Percentiles rank a stretch among this genome's conserved stretches.
Conservation (phyloP, 1,140 invertebrate species). For the Apis florea region DNA sequence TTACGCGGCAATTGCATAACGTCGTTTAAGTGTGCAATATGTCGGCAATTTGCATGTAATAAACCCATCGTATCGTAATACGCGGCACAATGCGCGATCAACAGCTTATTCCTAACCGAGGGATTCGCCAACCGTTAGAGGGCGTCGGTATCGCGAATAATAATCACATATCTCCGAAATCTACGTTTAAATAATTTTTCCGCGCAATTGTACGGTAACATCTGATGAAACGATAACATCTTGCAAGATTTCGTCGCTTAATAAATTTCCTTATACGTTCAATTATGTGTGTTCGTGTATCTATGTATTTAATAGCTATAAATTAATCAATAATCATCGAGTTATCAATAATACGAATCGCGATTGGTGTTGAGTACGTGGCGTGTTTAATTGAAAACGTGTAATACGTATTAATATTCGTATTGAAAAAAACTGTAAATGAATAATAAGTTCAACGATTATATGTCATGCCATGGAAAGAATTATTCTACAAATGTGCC, state of each 20-base stretch:
- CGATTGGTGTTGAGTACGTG: not conserved
- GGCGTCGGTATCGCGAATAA: slow-evolving; percentile 5
- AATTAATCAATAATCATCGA: slow-evolving; percentile 33
- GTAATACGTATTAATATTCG: not conserved
- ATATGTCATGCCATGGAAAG: no score
- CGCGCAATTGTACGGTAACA: not conserved
- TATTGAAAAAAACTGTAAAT: not conserved
- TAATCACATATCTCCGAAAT: slow-evolving; percentile 1
- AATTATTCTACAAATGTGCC: no score
- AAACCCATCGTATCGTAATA: slow-evolving; percentile 25
- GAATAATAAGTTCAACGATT: not conserved
- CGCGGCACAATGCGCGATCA: not conserved
- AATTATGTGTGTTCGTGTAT: not conserved
- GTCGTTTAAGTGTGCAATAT: slow-evolving; percentile 20
- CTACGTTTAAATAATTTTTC: slow-evolving; percentile 19
- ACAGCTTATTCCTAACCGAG: not conserved
- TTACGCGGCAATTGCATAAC: slow-evolving; percentile 2
- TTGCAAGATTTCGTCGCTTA: not conserved
- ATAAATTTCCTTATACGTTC: slow-evolving; percentile 15
- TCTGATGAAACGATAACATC: not conserved
- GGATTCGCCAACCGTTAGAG: not conserved
- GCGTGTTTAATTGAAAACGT: slow-evolving; percentile 1
- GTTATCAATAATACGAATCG: slow-evolving; percentile 10
- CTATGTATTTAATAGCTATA: not conserved
- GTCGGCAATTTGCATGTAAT: slow-evolving; percentile 46